These are phyloP conservation scores for Teleopsis dalmanni DNA, from an alignment of 1,140 invertebrate species.

Conservation along the genomic window DNA sequence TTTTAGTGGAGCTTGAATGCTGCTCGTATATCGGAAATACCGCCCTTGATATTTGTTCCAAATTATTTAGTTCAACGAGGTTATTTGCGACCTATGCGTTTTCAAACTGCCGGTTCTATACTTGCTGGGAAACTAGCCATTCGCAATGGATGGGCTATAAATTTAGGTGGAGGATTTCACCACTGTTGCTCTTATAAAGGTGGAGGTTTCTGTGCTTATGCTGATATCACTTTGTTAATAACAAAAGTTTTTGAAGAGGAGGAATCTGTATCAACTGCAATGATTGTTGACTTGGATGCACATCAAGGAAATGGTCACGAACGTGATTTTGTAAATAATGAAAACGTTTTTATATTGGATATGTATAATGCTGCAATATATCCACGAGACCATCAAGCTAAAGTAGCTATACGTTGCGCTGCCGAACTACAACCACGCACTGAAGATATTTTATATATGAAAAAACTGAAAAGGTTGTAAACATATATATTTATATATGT, in stretches of 20 bases:
- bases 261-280: conserved; percentile 54
- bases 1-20: conserved; percentile 66
- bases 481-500: not conserved
- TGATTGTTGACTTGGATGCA: conserved; percentile 86
- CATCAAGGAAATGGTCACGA: conserved; percentile 88
- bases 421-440: conserved; percentile 61
- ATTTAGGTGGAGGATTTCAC: conserved; percentile 84
- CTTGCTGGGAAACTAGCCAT: conserved; percentile 71
- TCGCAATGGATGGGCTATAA: conserved; percentile 77
- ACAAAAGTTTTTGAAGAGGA: conserved; percentile 57
- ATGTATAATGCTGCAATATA: conserved; percentile 79
- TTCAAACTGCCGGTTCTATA: conserved; percentile 76
- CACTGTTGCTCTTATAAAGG: conserved; percentile 67
- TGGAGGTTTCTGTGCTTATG: conserved; percentile 83
- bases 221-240: conserved; percentile 75
- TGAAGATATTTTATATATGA: conserved; percentile 65
- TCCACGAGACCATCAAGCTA: conserved; percentile 67
- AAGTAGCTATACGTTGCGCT: conserved; percentile 63
- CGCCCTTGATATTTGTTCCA: conserved; percentile 63
- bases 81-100: conserved; percentile 68
- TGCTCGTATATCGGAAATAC: conserved; percentile 71
- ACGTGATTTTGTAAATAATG: conserved; percentile 64
- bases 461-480: conserved; percentile 54
- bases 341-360: conserved; percentile 77
- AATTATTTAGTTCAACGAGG: conserved; percentile 68